phyloP scores from a whole-genome alignment of 2,797 vertebrate genomes.

The Esox lucius region DNA sequence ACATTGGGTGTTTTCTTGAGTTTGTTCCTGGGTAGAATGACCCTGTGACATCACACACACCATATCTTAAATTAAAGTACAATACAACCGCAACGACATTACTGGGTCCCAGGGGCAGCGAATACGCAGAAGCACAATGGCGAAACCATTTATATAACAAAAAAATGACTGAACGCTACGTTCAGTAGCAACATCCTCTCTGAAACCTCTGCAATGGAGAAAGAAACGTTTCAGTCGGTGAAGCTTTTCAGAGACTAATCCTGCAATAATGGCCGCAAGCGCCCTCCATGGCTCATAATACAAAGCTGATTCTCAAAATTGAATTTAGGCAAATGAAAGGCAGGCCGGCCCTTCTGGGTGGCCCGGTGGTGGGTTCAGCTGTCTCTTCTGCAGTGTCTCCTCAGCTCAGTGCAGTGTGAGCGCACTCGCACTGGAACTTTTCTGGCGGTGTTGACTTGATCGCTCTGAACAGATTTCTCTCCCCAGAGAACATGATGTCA shows the following conservation, averaged over 20 bases:
- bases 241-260: conserved; percentile 51
- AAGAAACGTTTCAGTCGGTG: conserved; percentile 27
- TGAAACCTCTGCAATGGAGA: conserved; percentile 22
- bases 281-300: conserved; percentile 36
- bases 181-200: background rate
- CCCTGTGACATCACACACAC: background rate
- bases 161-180: background rate
- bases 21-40: background rate
- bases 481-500: background rate
- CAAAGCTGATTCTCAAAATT: background rate
- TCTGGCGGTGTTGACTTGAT: background rate
- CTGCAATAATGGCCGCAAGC: conserved; percentile 29
- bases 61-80: too few species aligned
- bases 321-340: background rate
- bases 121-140: background rate
- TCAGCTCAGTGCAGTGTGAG: background rate
- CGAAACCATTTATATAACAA: background rate
- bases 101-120: background rate
- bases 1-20: background rate
- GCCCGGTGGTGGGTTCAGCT: background rate
- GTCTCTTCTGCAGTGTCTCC: background rate
- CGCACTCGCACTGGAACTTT: background rate
- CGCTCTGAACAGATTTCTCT: background rate
- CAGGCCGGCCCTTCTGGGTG: background rate
- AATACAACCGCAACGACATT: too few species aligned